phyloP scores from a whole-genome alignment of 2,888 invertebrate species.

The Hypercompe scribonia region DNA sequence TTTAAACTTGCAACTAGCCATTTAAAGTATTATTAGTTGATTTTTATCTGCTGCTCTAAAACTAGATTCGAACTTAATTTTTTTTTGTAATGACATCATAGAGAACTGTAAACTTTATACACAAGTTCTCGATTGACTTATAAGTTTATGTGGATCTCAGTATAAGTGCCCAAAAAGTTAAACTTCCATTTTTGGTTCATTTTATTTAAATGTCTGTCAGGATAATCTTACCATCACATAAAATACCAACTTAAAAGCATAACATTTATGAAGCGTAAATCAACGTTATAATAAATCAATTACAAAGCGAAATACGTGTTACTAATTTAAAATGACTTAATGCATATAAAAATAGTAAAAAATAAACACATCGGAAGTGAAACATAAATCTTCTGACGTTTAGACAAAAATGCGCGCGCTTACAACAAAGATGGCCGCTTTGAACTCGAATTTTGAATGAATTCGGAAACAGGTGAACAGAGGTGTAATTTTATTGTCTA shows the following conservation, averaged over 20 bases:
- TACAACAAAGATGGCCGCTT: conserved; percentile 46
- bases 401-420: conserved; percentile 62
- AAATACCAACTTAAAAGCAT: neutral
- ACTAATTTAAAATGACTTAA: conserved; percentile 54
- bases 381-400: conserved; percentile 68
- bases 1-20: neutral
- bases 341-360: conserved; percentile 43
- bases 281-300: conserved; percentile 42
- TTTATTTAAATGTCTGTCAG: neutral
- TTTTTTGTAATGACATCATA: neutral
- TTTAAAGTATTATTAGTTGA: neutral
- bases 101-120: neutral
- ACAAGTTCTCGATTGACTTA: neutral
- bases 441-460: conserved; percentile 50
- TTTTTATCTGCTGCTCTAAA: neutral
- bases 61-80: neutral
- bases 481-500: conserved; percentile 48
- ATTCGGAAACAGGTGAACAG: conserved; percentile 42
- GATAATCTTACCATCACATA: neutral
- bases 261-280: conserved; percentile 22
- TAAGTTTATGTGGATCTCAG: neutral
- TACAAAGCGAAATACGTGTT: conserved; percentile 44
- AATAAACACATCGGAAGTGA: conserved; percentile 66
- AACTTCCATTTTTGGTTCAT: neutral
- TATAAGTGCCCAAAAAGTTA: neutral